phyloP scores from a whole-genome alignment of 2,797 vertebrate species.

The Malacoctenus gilli region DNA sequence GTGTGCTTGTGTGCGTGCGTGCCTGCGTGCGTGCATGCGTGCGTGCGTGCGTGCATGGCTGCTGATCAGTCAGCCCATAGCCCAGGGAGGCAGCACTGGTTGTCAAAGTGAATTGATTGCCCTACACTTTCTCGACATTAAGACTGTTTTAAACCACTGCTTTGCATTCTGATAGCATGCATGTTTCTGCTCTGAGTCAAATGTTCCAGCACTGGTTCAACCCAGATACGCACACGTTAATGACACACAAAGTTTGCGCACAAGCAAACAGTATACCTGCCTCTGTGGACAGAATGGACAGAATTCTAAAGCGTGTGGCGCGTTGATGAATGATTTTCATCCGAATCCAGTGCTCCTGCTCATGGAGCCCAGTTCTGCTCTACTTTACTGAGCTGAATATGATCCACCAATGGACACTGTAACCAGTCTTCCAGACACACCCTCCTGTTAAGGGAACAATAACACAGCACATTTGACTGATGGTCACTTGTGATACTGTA shows the following conservation, averaged over 20 bases:
- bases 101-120: constrained; percentile 68
- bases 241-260: constrained; percentile 3
- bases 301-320: constrained; percentile 19
- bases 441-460: constrained; percentile 21
- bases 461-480: constrained; percentile 47
- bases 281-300: constrained; percentile 6
- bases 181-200: constrained; percentile 51
- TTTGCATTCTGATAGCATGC: constrained; percentile 65
- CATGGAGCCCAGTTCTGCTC: constrained; percentile 18
- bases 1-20: constrained; percentile 38
- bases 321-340: constrained; percentile 51
- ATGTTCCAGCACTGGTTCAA: constrained; percentile 39
- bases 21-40: constrained; percentile 35
- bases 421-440: constrained; percentile 5
- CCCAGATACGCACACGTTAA: constrained; percentile 21
- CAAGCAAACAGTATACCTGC: constrained; percentile 14
- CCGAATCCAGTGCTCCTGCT: constrained; percentile 18
- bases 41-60: constrained; percentile 38
- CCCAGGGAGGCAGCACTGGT: constrained; percentile 41
- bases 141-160: constrained; percentile 63
- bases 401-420: constrained; percentile 16
- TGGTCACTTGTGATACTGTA: constrained; percentile 32
- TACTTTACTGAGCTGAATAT: constrained; percentile 38
- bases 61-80: constrained; percentile 60
- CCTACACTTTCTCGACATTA: constrained; percentile 57